A percentile compares a stretch with the other conserved stretches of the same genome.
Evolutionary conservation across 2,888 invertebrate species (phyloP).

Genomic region (Ariolimax columbianus): DNA sequence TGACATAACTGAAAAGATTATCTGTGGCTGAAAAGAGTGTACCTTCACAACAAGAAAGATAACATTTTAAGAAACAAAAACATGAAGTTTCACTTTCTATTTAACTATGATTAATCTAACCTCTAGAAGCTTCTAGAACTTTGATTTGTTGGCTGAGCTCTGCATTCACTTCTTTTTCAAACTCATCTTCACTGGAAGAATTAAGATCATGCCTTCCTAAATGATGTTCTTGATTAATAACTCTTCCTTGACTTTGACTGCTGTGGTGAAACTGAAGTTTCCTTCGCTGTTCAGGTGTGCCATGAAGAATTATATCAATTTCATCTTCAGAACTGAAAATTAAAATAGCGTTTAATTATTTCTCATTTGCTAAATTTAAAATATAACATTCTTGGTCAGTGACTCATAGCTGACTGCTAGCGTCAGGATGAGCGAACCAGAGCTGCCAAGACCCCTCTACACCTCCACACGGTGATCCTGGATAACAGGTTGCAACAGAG

Average conservation of each 20-base stretch:
- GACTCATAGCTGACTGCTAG: too few relatives aligned
- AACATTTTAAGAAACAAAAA: too few relatives aligned
- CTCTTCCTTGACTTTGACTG: slow-evolving; percentile 21
- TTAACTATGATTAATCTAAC: neutral
- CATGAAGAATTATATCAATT: slow-evolving; percentile 72
- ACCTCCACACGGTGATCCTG: too few relatives aligned
- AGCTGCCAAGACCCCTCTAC: too few relatives aligned
- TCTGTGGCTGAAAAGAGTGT: too few relatives aligned
- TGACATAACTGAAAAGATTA: too few relatives aligned
- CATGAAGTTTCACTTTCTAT: neutral
- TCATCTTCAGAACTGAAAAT: slow-evolving; percentile 75
- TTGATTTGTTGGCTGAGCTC: slow-evolving; percentile 71
- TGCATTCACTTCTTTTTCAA: slow-evolving; percentile 77
- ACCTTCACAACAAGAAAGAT: too few relatives aligned
- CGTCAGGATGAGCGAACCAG: too few relatives aligned
- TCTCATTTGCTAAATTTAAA: too few relatives aligned
- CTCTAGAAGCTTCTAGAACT: slow-evolving; percentile 64
- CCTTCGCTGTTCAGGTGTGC: slow-evolving; percentile 71
- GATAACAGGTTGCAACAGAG: too few relatives aligned
- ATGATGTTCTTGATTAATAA: neutral
- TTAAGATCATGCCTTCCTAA: slow-evolving; percentile 29
- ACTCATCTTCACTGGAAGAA: slow-evolving; percentile 76
- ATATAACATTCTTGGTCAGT: too few relatives aligned
- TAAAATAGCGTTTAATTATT: too few relatives aligned
- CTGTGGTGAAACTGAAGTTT: slow-evolving; percentile 56